A percentile compares a stretch with the other conserved stretches of the same genome.
Evolutionary conservation across 1,140 invertebrate genomes (phyloP).

Genomic region (Gonioctena quinquepunctata): DNA sequence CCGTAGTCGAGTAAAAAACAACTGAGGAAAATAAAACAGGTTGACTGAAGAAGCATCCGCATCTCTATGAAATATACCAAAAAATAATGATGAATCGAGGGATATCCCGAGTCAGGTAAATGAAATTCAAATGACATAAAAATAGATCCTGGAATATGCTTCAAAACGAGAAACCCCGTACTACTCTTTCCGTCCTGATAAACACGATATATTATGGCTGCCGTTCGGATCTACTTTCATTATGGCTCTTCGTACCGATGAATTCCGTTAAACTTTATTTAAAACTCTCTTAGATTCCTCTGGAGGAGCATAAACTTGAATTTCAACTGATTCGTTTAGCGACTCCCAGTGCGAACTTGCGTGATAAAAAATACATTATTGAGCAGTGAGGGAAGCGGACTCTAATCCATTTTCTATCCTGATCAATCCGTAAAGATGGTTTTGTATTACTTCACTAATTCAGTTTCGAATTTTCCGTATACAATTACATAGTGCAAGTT

Average conservation of each 20-base stretch:
- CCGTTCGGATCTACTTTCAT: conserved; percentile 2
- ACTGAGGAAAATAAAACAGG: too few species aligned
- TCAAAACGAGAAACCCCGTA: neutral
- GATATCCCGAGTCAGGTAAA: too few species aligned
- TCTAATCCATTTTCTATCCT: neutral
- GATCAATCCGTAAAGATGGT: neutral
- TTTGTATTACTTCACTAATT: too few species aligned
- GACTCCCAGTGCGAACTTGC: neutral
- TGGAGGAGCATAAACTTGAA: neutral
- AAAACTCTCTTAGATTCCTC: conserved; percentile 1
- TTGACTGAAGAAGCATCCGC: too few species aligned
- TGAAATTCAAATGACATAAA: too few species aligned
- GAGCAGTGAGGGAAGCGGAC: neutral
- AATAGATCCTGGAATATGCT: neutral
- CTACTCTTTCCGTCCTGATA: neutral
- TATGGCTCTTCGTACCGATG: neutral
- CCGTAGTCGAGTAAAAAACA: too few species aligned
- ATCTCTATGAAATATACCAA: too few species aligned
- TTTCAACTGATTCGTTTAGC: neutral
- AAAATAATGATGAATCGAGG: too few species aligned
- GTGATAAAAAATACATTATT: conserved; percentile 1
- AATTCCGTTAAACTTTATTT: conserved; percentile 2
- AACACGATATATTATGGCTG: neutral
- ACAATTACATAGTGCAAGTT: too few species aligned
- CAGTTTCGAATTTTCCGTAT: too few species aligned